Percentiles rank a stretch among this genome's conserved stretches.
These are phyloP conservation scores for Glyphotaelius pellucidus DNA, from an alignment of 2,888 invertebrate genomes.

Conservation along the genomic window DNA sequence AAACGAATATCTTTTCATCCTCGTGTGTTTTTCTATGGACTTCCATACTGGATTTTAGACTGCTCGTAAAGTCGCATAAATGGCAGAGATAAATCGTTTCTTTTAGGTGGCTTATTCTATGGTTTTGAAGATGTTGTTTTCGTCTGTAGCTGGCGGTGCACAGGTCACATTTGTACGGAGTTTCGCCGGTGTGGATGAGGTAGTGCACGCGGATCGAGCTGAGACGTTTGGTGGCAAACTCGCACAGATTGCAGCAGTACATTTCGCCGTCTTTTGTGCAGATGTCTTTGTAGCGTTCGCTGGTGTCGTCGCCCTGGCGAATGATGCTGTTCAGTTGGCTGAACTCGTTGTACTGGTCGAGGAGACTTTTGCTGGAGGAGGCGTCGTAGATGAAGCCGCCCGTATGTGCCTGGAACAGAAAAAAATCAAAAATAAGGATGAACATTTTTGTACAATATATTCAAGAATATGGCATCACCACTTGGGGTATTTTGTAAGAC, in stretches of 20 bases:
- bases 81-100: slow-evolving; percentile 17
- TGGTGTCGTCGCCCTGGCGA: not conserved
- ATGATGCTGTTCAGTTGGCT: slow-evolving; percentile 16
- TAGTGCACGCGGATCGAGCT: slow-evolving; percentile 7
- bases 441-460: too few relatives aligned
- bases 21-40: slow-evolving; percentile 27
- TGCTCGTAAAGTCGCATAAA: slow-evolving; percentile 10
- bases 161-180: slow-evolving; percentile 4
- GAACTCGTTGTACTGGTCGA: slow-evolving; percentile 33
- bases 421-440: not conserved
- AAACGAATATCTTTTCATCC: not conserved
- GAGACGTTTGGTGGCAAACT: not conserved
- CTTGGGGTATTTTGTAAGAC: too few relatives aligned
- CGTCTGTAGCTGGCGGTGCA: slow-evolving; percentile 10
- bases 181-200: slow-evolving; percentile 8
- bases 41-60: slow-evolving; percentile 24
- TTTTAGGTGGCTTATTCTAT: slow-evolving; percentile 5
- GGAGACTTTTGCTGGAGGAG: not conserved
- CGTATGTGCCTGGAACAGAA: slow-evolving; percentile 3
- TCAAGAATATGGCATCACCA: too few relatives aligned
- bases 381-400: not conserved
- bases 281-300: slow-evolving; percentile 13
- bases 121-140: slow-evolving; percentile 21
- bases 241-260: slow-evolving; percentile 29
- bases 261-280: not conserved